Conservation (phyloP, 2,888 invertebrate species). For the Encarsia formosa region DNA sequence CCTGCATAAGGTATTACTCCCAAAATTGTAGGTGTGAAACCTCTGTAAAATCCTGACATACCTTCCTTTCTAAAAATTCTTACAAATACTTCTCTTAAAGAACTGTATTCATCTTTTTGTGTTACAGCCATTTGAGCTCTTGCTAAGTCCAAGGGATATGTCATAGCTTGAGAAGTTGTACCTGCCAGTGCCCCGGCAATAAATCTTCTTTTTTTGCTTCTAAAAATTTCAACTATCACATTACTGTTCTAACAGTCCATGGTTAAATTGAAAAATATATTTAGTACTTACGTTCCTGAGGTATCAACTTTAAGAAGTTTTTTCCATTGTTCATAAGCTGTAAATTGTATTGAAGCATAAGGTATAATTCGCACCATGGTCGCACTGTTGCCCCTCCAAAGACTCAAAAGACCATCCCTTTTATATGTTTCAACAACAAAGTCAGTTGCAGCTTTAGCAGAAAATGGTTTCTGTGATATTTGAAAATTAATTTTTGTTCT, state of each 20-base stretch:
- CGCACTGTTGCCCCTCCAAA: slow-evolving; percentile 98
- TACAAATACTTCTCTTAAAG: slow-evolving; percentile 61
- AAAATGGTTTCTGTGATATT: slow-evolving; percentile 72
- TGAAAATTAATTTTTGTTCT: slow-evolving; percentile 98
- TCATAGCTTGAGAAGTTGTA: slow-evolving; percentile 87
- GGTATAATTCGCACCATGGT: slow-evolving; percentile 97
- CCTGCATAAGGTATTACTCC: slow-evolving; percentile 97
- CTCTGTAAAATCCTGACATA: slow-evolving; percentile 71
- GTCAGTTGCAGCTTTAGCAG: slow-evolving; percentile 64
- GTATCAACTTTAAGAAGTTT: slow-evolving; percentile 70
- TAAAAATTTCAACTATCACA: slow-evolving; percentile 8
- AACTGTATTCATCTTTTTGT: slow-evolving; percentile 67
- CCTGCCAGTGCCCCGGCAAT: slow-evolving; percentile 94
- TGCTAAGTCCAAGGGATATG: slow-evolving; percentile 95
- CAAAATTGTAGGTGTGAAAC: slow-evolving; percentile 83
- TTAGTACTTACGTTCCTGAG: slow-evolving; percentile 54
- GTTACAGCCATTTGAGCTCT: slow-evolving; percentile 97
- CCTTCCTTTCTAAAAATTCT: slow-evolving; percentile 78
- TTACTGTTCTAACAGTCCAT: too few species aligned
- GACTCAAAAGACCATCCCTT: slow-evolving; percentile 73
- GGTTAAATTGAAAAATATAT: too few species aligned
- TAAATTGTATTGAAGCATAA: slow-evolving; percentile 96
- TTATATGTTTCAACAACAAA: slow-evolving; percentile 68
- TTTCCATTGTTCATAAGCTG: slow-evolving; percentile 97
- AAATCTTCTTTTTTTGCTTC: slow-evolving; percentile 56